Conservation (phyloP, 2,113 vertebrate species). For the Pagrus major region DNA sequence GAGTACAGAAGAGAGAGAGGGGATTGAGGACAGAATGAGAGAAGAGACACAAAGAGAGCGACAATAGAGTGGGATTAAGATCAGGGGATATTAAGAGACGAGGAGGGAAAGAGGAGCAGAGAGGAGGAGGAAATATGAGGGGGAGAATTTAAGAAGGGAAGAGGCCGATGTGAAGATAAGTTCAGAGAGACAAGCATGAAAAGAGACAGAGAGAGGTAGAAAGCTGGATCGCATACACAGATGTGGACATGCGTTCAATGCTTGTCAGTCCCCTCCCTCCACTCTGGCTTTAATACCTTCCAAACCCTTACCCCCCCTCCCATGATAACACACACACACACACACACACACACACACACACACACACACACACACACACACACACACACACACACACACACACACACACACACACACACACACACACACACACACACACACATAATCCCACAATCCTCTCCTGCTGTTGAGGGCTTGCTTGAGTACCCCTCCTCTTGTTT, state of each 20-base stretch:
- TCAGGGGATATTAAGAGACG: constrained; percentile 41
- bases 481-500: constrained; percentile 63
- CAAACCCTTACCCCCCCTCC: constrained; percentile 17
- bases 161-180: constrained; percentile 32
- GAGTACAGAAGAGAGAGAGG: background rate
- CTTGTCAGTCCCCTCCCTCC: constrained; percentile 55
- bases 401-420: constrained; percentile 49
- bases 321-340: too few species aligned
- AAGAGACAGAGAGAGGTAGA: constrained; percentile 41
- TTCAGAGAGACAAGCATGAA: constrained; percentile 42
- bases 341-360: too few species aligned
- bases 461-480: constrained; percentile 57
- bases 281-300: constrained; percentile 74
- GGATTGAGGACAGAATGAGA: constrained; percentile 34
- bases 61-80: constrained; percentile 62
- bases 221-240: constrained; percentile 57
- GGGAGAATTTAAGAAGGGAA: constrained; percentile 8
- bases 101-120: background rate
- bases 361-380: constrained; percentile 58
- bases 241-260: constrained; percentile 70
- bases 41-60: constrained; percentile 48
- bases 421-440: constrained; percentile 59
- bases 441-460: constrained; percentile 79
- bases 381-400: constrained; percentile 61
- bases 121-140: constrained; percentile 20